Evolutionary conservation across 30 jellyfish, hydroid and myxozoan species (phyloP).

Genomic region (Hydra vulgaris): DNA sequence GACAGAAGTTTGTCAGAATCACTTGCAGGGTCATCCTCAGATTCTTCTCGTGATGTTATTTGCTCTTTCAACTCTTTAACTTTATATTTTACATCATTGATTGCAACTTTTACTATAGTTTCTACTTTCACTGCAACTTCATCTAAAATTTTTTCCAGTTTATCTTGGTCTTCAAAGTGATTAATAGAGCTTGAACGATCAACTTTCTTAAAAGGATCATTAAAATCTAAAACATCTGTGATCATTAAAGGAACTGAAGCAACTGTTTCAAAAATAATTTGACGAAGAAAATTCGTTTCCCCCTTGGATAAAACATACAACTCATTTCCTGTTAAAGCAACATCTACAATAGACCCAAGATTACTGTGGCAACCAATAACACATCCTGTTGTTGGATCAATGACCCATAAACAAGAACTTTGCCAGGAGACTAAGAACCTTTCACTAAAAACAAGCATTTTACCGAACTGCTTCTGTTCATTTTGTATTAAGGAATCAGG

Average conservation of each 20-base stretch:
- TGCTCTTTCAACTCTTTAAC: constrained; percentile 78
- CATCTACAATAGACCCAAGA: constrained; percentile 82
- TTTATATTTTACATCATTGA: constrained; percentile 71
- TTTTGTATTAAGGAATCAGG: constrained; percentile 10
- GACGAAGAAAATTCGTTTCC: constrained; percentile 62
- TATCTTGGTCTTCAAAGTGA: constrained; percentile 82
- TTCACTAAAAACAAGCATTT: constrained; percentile 38
- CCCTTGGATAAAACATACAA: constrained; percentile 75
- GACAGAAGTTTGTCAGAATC: constrained; percentile 9
- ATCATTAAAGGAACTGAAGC: constrained; percentile 63
- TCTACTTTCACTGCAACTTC: constrained; percentile 77
- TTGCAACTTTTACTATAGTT: constrained; percentile 58
- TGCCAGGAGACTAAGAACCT: constrained; percentile 77
- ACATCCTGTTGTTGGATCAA: constrained; percentile 78
- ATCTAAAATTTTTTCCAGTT: constrained; percentile 65
- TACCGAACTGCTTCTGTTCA: constrained; percentile 87
- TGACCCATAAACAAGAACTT: constrained; percentile 83
- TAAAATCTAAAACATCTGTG: constrained; percentile 47
- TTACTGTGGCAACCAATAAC: constrained; percentile 91
- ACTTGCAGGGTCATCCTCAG: constrained; percentile 56
- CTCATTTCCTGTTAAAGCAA: constrained; percentile 45
- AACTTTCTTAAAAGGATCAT: constrained; percentile 28
- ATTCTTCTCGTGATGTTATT: constrained; percentile 61
- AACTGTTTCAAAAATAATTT: constrained; percentile 43
- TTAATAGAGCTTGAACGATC: constrained; percentile 71